Base-by-base conservation (phyloP, 2,797 vertebrate genomes). In the Otolemur crassicaudatus region DNA sequence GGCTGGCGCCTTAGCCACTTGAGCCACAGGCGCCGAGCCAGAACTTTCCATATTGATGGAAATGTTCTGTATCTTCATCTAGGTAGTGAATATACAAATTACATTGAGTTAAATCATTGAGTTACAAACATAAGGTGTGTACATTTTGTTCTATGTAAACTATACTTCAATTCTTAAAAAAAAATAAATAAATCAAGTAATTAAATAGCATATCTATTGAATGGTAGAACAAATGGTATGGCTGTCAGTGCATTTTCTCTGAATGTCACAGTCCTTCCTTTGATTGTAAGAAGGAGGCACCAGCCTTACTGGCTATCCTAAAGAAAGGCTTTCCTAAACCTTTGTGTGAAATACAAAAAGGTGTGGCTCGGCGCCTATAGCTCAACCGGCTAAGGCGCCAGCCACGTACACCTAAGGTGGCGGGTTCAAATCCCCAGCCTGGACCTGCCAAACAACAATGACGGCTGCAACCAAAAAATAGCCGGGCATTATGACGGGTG, bases 251-350 rank as follows among this genome's bases (percentile, higher is more conserved):
- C 3, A 73, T 65, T 87, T 94, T 90, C 2, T 76, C 20, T 94
- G 31, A 91, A 91, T 60, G 37, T 80, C 60, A 95, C 88, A 37
- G 65, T 93, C 75, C 56, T 91, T 95, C 70, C 56, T 91, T 95
- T 80, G 25, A 37, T 87, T 72, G 2, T 82, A 91, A 56, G 43
- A 23, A 89, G 31, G 7, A 43, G 25, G 46, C 12, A 85, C 2
- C 53, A 77, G 61, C 17, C 89, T 92, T 20, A 31, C 9, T 34
- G 92, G 75, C 11, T 88, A 3, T 77, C 34, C 34, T 58, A 46
- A 95, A 53, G 31, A 93, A 94, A 69, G 37, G 20, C 14, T 46
- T 95, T 97, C 53, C 63, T 91, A 88, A 73, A 17, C 56, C 22
- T 82, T 34, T 94, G 23, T 63, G 4, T 90, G 75, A 86, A n/a